Evolutionary conservation across 2,797 vertebrate genomes (phyloP).

Genomic region (Acanthurus leucopareius): DNA sequence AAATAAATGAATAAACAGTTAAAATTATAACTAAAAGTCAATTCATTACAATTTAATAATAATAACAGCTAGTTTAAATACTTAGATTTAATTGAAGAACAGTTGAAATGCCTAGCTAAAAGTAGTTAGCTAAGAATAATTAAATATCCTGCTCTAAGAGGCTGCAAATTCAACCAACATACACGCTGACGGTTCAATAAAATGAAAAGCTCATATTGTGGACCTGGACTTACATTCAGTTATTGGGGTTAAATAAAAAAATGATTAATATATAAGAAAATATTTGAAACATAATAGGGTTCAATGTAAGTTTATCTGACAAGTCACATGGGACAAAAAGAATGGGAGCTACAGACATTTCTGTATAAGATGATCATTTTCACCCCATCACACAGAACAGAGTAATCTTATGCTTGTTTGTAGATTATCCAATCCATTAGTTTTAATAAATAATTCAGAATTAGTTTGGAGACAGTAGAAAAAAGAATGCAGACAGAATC

Average conservation of each 20-base stretch:
- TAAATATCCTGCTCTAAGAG: too few relatives aligned
- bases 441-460: conserved; percentile 14
- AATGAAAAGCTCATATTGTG: too few relatives aligned
- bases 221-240: too few relatives aligned
- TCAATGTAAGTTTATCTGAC: too few relatives aligned
- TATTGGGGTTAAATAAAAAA: too few relatives aligned
- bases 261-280: background rate
- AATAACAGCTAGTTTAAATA: too few relatives aligned
- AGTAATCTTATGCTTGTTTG: background rate
- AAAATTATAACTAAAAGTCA: background rate
- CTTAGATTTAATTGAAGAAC: too few relatives aligned
- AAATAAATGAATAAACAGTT: background rate
- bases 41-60: too few relatives aligned
- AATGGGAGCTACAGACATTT: too few relatives aligned
- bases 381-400: background rate
- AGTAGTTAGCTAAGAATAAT: background rate
- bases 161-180: too few relatives aligned
- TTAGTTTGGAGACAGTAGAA: conserved; percentile 7
- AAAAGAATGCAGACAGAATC: background rate
- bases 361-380: background rate
- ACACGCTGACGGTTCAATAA: too few relatives aligned
- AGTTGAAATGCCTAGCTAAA: background rate
- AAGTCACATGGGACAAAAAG: too few relatives aligned
- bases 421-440: conserved; percentile 12
- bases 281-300: background rate